Base-by-base conservation (phyloP, 2,888 invertebrate species). In the Candidula unifasciata region DNA sequence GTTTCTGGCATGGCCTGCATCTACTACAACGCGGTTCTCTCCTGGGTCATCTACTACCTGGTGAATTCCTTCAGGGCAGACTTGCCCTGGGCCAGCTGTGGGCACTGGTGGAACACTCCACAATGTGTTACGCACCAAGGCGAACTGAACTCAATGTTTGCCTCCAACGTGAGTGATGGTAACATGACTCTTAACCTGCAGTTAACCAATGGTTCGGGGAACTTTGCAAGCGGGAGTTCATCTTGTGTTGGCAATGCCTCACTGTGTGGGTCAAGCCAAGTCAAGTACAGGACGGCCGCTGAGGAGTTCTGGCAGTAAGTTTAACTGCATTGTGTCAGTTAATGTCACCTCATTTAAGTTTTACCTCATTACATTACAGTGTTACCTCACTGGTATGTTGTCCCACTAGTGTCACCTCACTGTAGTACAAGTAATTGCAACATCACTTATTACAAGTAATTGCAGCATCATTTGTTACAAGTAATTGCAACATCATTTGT, bases 271-370 rank as follows among this genome's bases (percentile, higher is more conserved):
- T 33, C 37, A 5, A 21, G 10, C 2, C 69, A 69, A 10, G 33
- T 71, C 24, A 77, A 76, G 30, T 78, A 54, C 6, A 87, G 76
- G 57, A 87, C 89, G 30, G 89, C 90, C 2, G 88, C 88, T 3
- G 89, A 90, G 82, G 89, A 90, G 82, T 90, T 90, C 66, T 89
- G 89, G 90, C 87, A 90, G 90, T 90, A 84, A 89, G 90, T 82
- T 6, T 37, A 3, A 24, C 24, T 44, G 44, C 13, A 13, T 44
- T 21, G 71, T 44, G 44, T 44, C 44, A 44, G n/a, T n/a, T n/a
- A n/a, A n/a, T n/a, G n/a, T n/a, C n/a, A n/a, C n/a, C n/a, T n/a
- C n/a, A n/a, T n/a, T n/a, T n/a, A n/a, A n/a, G n/a, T n/a, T n/a
- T n/a, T n/a, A n/a, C n/a, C n/a, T n/a, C n/a, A n/a, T n/a, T n/a